Evolutionary conservation across 1,140 invertebrate genomes (phyloP).

Genomic region (Stegodyphus mimosarum): DNA sequence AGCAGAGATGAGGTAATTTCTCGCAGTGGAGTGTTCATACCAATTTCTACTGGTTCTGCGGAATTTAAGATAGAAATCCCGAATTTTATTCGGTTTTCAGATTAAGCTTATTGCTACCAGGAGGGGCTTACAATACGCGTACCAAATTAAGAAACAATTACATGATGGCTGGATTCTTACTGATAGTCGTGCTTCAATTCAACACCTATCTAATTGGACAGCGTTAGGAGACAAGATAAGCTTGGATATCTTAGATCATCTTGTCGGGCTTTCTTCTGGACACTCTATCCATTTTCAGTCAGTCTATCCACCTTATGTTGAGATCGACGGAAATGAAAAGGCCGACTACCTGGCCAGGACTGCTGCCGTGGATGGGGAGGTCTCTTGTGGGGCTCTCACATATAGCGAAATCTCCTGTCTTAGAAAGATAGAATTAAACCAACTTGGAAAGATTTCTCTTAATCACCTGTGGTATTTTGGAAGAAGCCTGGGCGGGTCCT

Average conservation of each 20-base stretch:
- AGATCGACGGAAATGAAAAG: background rate
- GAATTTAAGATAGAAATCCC: slow-evolving; percentile 12
- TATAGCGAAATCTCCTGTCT: background rate
- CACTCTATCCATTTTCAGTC: background rate
- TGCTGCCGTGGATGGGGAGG: background rate
- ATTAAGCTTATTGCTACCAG: slow-evolving; percentile 1
- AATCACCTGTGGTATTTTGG: background rate
- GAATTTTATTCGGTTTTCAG: background rate
- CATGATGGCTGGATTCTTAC: background rate
- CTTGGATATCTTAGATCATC: background rate
- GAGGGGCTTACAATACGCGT: background rate
- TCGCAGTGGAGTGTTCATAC: slow-evolving; percentile 12
- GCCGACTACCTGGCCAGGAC: background rate
- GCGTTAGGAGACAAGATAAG: background rate
- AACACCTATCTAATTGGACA: background rate
- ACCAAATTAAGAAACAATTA: background rate
- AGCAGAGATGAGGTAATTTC: background rate
- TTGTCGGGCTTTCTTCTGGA: background rate
- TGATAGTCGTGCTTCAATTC: background rate
- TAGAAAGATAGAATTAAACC: background rate
- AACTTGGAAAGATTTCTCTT: background rate
- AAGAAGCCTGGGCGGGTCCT: background rate
- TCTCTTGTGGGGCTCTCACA: background rate
- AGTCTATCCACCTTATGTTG: background rate
- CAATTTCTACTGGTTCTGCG: background rate